A percentile compares a stretch with the other conserved stretches of the same genome.
Evolutionary conservation across 2,888 invertebrate genomes (phyloP).

Genomic region (Scaptodrosophila latifasciaeformis): DNA sequence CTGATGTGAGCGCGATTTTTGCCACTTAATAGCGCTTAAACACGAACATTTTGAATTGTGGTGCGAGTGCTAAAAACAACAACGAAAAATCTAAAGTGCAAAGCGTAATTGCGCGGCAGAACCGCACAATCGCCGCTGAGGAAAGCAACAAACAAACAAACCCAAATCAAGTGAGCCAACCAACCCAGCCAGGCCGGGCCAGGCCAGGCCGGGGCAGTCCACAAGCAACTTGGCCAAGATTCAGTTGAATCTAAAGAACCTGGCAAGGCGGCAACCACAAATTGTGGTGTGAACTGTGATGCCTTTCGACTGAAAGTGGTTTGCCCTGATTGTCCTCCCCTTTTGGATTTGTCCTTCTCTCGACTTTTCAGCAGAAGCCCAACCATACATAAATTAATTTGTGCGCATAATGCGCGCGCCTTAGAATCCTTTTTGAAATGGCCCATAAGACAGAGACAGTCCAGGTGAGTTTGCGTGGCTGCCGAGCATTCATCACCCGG

Average conservation of each 20-base stretch:
- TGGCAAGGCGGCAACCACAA: too few relatives aligned
- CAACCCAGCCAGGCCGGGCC: neutral
- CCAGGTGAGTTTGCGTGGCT: slow-evolving; percentile 61
- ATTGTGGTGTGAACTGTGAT: slow-evolving; percentile 64
- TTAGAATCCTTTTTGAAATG: slow-evolving; percentile 50
- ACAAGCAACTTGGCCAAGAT: slow-evolving; percentile 29
- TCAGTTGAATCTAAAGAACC: slow-evolving; percentile 11
- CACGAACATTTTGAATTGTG: slow-evolving; percentile 71
- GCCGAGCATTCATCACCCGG: slow-evolving; percentile 70
- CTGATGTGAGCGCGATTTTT: slow-evolving; percentile 68
- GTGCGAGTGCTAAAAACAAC: slow-evolving; percentile 7
- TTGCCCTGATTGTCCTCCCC: too few relatives aligned
- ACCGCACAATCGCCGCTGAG: too few relatives aligned
- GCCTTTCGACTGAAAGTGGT: too few relatives aligned
- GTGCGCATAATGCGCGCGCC: slow-evolving; percentile 58
- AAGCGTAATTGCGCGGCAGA: slow-evolving; percentile 60
- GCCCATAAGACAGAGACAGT: slow-evolving; percentile 13
- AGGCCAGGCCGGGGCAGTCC: slow-evolving; percentile 16
- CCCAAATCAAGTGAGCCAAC: slow-evolving; percentile 6
- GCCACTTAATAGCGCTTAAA: slow-evolving; percentile 73
- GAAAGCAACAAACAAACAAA: slow-evolving; percentile 7
- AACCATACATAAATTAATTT: slow-evolving; percentile 65
- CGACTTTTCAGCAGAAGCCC: neutral
- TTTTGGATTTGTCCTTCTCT: slow-evolving; percentile 25
- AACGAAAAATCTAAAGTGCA: slow-evolving; percentile 42